Base-by-base conservation (phyloP, 2,888 invertebrate species). In the Punctoribates punctum region DNA sequence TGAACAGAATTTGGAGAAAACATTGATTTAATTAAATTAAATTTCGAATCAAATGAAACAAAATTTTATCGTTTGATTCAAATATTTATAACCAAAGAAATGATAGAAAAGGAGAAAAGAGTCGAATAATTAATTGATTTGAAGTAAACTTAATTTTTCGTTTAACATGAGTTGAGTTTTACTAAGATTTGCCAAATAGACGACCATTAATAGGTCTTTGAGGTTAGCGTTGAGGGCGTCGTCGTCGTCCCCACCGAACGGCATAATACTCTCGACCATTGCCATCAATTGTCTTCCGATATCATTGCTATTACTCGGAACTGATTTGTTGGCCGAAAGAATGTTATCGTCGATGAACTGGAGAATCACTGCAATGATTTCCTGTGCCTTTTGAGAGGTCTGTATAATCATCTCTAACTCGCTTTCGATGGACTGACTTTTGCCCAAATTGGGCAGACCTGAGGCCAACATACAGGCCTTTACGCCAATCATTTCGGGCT, bases 161-260 rank as follows among this genome's bases (percentile, higher is more conserved):
- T 97, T 96, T 75, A 99, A 87, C 83, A 94, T 93, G 81, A 98
- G 88, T 85, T 99, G 97, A 1, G 97, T 96, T 86, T 96, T 94
- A 82, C 96, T 94, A 78, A 99, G 87, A 83, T 97, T 96, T 17
- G 97, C 93, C 78, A 99, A 87, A 65, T 97, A 96, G 81, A 96
- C 91, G 60, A 94, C 95, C 98, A 99, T 98, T 82, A 98, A 87
- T 81, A 98, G 88, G 87, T 98, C 98, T 88, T 78, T 77, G 13
- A 78, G 73, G 73, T 76, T 77, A 25, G 74, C 38, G 57, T 78
- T 78, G 17, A 78, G 34, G 11, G 74, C 57, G 20, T 78, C 77
- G 23, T 75, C 76, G 65, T 76, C 73, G 29, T 76, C 77, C 13
- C 70, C 76, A 60, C 73, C 65, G 15, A 82, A 81, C 77, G 76